A percentile compares a stretch with the other conserved stretches of the same genome.
Evolutionary conservation across 2,797 vertebrate species (phyloP).

Genomic region (Falco peregrinus): DNA sequence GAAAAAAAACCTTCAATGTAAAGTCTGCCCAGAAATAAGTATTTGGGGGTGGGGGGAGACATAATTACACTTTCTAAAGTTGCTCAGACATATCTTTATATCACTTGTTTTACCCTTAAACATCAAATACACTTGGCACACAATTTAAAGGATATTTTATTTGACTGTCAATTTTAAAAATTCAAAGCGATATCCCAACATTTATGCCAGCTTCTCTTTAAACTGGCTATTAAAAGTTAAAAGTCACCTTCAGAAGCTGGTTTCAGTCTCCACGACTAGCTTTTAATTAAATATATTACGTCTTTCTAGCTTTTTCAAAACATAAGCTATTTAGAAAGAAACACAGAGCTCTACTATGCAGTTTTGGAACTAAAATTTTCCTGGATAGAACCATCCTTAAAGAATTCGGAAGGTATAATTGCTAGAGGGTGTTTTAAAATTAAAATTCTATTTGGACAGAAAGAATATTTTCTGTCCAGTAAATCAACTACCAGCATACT

Average conservation of each 20-base stretch:
- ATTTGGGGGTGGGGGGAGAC: accelerated
- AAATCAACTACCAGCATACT: neutral
- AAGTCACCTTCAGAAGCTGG: neutral
- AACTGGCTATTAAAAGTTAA: neutral
- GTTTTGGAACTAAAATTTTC: neutral
- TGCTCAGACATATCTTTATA: neutral
- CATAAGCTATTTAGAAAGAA: neutral
- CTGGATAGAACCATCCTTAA: neutral
- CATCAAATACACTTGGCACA: neutral
- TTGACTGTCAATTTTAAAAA: neutral
- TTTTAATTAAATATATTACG: neutral
- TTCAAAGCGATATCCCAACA: neutral
- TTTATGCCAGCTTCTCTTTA: neutral
- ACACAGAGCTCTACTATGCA: neutral
- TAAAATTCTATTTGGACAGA: neutral
- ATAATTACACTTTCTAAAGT: neutral
- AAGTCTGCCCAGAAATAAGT: neutral
- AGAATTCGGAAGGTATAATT: neutral
- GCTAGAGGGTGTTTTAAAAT: neutral
- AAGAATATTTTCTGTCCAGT: neutral
- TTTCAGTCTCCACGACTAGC: neutral
- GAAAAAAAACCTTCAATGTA: neutral
- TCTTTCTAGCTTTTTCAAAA: neutral
- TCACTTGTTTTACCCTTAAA: neutral
- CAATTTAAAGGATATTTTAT: neutral